Base-by-base conservation (phyloP, 2,797 vertebrate species). In the Lutjanus campechanus region DNA sequence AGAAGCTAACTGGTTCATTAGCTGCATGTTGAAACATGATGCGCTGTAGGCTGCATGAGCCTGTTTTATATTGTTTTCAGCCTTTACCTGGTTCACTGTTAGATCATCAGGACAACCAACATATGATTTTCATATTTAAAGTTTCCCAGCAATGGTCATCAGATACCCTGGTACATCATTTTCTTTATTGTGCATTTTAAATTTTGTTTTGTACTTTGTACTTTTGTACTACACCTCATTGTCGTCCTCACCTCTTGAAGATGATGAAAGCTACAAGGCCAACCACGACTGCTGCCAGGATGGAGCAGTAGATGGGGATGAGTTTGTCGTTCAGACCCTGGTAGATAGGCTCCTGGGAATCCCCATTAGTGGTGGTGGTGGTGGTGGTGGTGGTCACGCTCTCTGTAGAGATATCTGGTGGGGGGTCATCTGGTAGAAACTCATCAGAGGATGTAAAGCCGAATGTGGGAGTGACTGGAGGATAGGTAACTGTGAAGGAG, bases 301-400 rank as follows among this genome's bases (percentile, higher is more conserved):
- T 97, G 90, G 98, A 99, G 94, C 97, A 98, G 84, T 99, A 99
- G 87, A 99, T 96, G 0, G 98, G 98, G 88, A 99, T 99, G 87
- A 99, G 97, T 86, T 97, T 98, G 88, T 98, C 94, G 0, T 96
- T 89, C 5, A 96, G 95, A 47, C 96, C 95, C 0, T 91, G 89
- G 74, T 93, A 95, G 49, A 96, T 82, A 0, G 85, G 91, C 2
- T 95, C 93, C 71, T 94, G 95, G 0, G 96, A 95, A 85, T 96
- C 95, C 40, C 94, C 95, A 82, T 93, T 92, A 51, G 93, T 64
- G 77, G 69, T 29, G 12, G 69, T 59, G 15, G 68, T 69, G 54
- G 54, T 58, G 22, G 77, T 74, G 91, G 76, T 43, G 92, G 9
- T 44, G 43, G 46, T 36, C 29, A 36, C 29, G 29, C 93, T 0